These are phyloP conservation scores for Morinoia aosen DNA, from an alignment of 2,888 invertebrate genomes.

Conservation along the genomic window DNA sequence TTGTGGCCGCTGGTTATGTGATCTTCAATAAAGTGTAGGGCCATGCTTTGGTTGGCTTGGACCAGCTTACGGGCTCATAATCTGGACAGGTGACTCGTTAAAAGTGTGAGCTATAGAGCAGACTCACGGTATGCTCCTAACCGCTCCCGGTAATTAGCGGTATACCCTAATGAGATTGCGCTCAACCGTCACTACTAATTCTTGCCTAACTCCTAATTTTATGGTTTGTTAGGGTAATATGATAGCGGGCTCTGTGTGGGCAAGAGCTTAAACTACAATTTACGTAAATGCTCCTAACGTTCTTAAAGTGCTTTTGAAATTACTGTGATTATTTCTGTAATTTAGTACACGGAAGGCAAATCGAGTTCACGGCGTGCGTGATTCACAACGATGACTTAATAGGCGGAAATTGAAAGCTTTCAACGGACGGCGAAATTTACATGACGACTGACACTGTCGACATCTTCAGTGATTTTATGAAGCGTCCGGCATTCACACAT, in stretches of 20 bases:
- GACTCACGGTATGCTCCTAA: slow-evolving; percentile 47
- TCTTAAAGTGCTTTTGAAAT: slow-evolving; percentile 20
- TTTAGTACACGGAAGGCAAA: slow-evolving; percentile 16
- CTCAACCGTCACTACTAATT: slow-evolving; percentile 45
- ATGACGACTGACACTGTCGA: neutral
- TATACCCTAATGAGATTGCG: slow-evolving; percentile 51
- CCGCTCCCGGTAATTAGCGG: slow-evolving; percentile 50
- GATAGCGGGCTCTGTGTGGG: slow-evolving; percentile 29
- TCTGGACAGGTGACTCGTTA: slow-evolving; percentile 50
- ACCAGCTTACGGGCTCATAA: slow-evolving; percentile 28
- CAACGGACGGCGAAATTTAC: neutral
- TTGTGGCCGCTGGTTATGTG: neutral
- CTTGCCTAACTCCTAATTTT: slow-evolving; percentile 46
- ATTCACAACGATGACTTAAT: neutral
- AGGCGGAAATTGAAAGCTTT: neutral
- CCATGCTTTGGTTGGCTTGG: slow-evolving; percentile 39
- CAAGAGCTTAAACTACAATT: slow-evolving; percentile 27
- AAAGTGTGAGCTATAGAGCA: slow-evolving; percentile 44
- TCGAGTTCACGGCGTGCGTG: neutral
- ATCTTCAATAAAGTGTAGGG: slow-evolving; percentile 48
- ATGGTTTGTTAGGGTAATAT: slow-evolving; percentile 45
- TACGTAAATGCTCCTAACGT: slow-evolving; percentile 1
- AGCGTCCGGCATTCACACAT: neutral
- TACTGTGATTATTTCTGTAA: slow-evolving; percentile 23
- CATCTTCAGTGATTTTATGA: neutral